phyloP scores from a whole-genome alignment of 1,140 invertebrate species.

The Drosophila ercepeae region DNA sequence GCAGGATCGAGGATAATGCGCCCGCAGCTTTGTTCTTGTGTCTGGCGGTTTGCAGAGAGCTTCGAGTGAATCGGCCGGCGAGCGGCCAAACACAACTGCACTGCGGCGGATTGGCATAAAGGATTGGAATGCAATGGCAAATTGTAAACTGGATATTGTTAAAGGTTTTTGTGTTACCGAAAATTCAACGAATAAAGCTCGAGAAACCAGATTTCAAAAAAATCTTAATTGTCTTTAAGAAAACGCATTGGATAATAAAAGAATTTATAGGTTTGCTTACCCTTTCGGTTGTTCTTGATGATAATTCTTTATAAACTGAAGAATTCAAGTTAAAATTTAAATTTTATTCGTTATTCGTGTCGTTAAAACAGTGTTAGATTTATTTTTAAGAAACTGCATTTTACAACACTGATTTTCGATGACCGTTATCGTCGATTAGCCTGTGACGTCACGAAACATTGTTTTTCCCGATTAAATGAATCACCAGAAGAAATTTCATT shows the following conservation, averaged over 20 bases:
- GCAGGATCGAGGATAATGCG: not conserved
- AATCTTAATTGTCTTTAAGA: not conserved
- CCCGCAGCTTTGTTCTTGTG: slow-evolving; percentile 59
- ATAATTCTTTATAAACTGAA: no score
- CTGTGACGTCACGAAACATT: slow-evolving; percentile 60
- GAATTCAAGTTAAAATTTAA: no score
- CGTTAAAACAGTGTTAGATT: no score
- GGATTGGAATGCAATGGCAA: slow-evolving; percentile 23
- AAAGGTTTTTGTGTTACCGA: slow-evolving; percentile 70
- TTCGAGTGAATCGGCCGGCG: slow-evolving; percentile 5
- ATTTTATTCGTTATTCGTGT: no score
- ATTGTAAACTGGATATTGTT: slow-evolving; percentile 65
- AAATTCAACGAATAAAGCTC: slow-evolving; percentile 64
- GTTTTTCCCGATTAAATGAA: slow-evolving; percentile 57
- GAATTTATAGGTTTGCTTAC: no score
- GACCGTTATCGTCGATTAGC: not conserved
- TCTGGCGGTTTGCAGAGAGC: slow-evolving; percentile 45
- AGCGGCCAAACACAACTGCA: slow-evolving; percentile 69
- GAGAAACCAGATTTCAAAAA: not conserved
- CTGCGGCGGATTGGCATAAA: slow-evolving; percentile 25
- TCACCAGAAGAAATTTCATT: slow-evolving; percentile 44
- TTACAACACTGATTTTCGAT: not conserved
- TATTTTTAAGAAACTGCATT: no score
- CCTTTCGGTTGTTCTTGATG: no score
- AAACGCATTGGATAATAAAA: not conserved